Conservation (phyloP, 2,888 invertebrate genomes). For the Cheiracanthium punctorium region DNA sequence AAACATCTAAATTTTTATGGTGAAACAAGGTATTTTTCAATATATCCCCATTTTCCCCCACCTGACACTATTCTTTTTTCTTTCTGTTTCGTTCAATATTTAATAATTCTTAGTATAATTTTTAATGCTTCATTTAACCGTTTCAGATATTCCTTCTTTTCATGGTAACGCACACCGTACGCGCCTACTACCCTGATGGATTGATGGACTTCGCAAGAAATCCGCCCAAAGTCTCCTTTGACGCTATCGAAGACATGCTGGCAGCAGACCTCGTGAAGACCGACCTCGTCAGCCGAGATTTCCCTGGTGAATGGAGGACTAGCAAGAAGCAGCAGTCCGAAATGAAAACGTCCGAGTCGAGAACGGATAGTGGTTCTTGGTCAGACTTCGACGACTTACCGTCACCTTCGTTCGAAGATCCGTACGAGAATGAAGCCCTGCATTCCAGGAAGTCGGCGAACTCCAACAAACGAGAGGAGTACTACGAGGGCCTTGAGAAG, state of each 20-base stretch:
- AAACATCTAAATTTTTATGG: no score
- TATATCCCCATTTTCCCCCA: no score
- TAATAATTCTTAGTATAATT: no score
- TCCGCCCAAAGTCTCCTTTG: not conserved
- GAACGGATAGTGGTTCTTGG: not conserved
- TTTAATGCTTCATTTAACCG: no score
- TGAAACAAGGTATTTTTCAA: no score
- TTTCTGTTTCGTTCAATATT: no score
- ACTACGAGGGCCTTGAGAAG: conserved; percentile 27
- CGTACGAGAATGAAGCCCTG: conserved; percentile 3
- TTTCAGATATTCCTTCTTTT: not conserved
- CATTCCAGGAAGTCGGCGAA: not conserved
- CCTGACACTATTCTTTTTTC: no score
- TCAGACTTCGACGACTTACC: not conserved
- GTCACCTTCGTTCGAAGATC: not conserved
- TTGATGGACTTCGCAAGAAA: no score
- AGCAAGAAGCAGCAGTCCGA: no score
- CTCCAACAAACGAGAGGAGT: conserved; percentile 42
- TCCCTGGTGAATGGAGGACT: no score
- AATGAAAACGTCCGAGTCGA: not conserved
- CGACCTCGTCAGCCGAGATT: no score
- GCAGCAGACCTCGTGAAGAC: not conserved
- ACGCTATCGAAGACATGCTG: not conserved
- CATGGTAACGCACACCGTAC: not conserved
- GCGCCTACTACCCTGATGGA: not conserved